Evolutionary conservation across 2,113 vertebrate genomes (phyloP), one percentile per base, ranked within the genome.

Genomic region (Ceyx cyanopectus): DNA sequence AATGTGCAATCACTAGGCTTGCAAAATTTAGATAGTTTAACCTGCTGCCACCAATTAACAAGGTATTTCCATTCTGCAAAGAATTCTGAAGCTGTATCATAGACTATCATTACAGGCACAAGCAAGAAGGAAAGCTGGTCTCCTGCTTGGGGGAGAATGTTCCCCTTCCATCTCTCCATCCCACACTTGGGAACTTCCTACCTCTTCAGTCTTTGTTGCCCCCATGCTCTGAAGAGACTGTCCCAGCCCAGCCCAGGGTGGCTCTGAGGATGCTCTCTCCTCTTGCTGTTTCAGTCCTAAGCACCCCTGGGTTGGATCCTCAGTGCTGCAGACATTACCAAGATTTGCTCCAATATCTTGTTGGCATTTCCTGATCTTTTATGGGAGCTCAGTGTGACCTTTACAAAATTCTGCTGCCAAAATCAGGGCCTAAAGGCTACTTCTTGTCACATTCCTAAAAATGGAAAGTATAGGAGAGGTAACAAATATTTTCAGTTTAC

Each of bases 41-140:
- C 89, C 85, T 79, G 84, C 87, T 94, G 92, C 93, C 83, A 93
- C 87, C 86, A 95, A 82, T 89, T 94, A 93, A 56, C 8, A 16
- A 73, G 90, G 6, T 78, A 60, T 87, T 95, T 95, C 67, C 0
- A 1, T 78, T 72, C 82, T 85, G 79, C 56, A 67, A 73, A 77
- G 76, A 62, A 73, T 54, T 92, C 45, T 91, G 50, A 58, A 48
- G 56, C 53, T 8, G 22, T 34, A 50, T 50, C 30, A 22, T 57
- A 16, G 45, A 27, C 58, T 88, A 41, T 32, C 45, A 21, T 50
- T 54, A 7, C 26, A 69, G 21, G 29, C 22, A 60, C 60, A 60
- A 60, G 43, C 32, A 66, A 58, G 6, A 12, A 68, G 51, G 29
- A n/a, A 43, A 81, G 60, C 41, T 57, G 75, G 4, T 45, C 61